Base-by-base conservation (phyloP, 1,140 invertebrate genomes). In the Zaprionus tsacasi region DNA sequence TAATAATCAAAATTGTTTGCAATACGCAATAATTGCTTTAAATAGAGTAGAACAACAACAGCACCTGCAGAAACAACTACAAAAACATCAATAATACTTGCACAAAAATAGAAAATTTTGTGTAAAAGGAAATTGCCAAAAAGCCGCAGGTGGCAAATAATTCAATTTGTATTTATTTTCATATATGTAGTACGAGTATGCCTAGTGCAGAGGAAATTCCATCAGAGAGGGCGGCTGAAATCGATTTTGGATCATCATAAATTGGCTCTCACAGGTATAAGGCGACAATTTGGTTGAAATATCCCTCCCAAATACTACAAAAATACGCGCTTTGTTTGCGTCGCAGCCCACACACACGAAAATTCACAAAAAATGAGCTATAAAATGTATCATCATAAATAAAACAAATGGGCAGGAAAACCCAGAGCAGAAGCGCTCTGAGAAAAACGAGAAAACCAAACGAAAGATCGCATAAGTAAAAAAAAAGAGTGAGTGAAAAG, bases 1-100 rank as follows among this genome's bases (percentile, higher is more conserved):
- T 87, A 82, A 75, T 87, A 86, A 86, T 85, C 86, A 81, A 45
- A 50, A 81, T 21, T 21, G 73, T 86, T 80, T 81, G 38, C 57
- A 70, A 64, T 21, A 30, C 55, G 66, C 71, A 73, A 77, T 74
- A 77, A 70, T 67, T 57, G 36, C 36, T 43, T 45, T 45, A 55
- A 63, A 70, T 33, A 54, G 33, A 65, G 25, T 63, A 27, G 48
- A 57, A 48, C 38, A 57, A 43, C n/a, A 43, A n/a, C 4, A 52
- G 6, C 27, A 17, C 50, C 13, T 27, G 45, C 13, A 30, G 27
- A 13, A 57, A 35, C 56, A 52, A 52, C 21, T 17, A 54, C 13
- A 72, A 40, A 56, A 48, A 52, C 13, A 30, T 74, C 56, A 68
- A 65, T 50, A 74, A 75, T 55, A 59, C 43, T 3, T 40, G 50